Evolutionary conservation across 2,888 invertebrate genomes (phyloP).

Genomic region (Noctua pronuba): DNA sequence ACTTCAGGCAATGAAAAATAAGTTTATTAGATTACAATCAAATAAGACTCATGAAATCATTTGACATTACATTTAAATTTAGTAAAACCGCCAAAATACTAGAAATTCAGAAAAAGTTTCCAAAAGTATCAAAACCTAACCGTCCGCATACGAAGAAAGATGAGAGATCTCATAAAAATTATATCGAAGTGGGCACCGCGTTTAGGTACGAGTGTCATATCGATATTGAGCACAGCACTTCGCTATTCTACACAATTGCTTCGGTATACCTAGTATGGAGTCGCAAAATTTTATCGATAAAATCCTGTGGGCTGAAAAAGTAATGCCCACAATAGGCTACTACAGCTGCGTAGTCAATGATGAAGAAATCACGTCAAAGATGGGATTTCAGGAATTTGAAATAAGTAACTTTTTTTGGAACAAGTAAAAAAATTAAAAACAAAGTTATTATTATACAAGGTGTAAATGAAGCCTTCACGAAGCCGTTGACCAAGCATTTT

Average conservation of each 20-base stretch:
- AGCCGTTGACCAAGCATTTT: no score
- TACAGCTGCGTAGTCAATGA: background rate
- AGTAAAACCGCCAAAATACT: background rate
- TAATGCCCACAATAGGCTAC: background rate
- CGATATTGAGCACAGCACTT: constrained; percentile 67
- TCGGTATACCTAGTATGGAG: constrained; percentile 27
- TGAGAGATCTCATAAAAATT: constrained; percentile 80
- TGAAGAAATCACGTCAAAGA: background rate
- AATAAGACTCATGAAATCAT: background rate
- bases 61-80: background rate
- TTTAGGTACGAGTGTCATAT: constrained; percentile 75
- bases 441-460: background rate
- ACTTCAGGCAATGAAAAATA: background rate
- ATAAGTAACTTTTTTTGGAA: background rate
- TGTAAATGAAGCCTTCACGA: no score
- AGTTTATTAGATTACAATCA: background rate
- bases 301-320: constrained; percentile 4
- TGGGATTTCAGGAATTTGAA: background rate
- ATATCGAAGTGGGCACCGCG: constrained; percentile 72
- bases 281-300: constrained; percentile 28
- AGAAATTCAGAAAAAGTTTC: background rate
- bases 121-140: constrained; percentile 59
- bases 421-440: background rate
- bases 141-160: constrained; percentile 32
- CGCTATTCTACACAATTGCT: constrained; percentile 56